These are phyloP conservation scores for Pterocles orientalis DNA, from an alignment of 2,113 vertebrate species.

Conservation along the genomic window DNA sequence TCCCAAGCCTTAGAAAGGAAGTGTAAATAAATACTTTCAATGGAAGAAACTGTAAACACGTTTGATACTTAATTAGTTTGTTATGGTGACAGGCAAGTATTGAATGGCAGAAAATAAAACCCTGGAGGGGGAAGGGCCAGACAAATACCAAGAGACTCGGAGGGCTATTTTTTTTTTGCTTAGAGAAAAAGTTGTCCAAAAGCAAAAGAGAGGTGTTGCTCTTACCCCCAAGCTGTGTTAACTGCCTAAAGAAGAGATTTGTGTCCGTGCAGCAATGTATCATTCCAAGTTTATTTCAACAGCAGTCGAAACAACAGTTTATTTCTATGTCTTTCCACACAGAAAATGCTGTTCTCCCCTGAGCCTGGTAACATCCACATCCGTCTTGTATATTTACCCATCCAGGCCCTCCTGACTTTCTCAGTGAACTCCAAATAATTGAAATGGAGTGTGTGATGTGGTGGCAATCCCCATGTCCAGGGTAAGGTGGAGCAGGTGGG, in stretches of 20 bases:
- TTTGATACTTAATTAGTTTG: not conserved
- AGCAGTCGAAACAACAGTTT: not conserved
- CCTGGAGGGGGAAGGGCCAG: not conserved
- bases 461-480: not conserved
- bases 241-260: not conserved
- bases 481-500: not conserved
- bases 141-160: not conserved
- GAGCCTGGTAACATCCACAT: not conserved
- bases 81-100: not conserved
- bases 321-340: not conserved
- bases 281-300: not conserved
- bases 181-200: not conserved
- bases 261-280: not conserved
- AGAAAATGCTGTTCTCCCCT: not conserved
- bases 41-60: not conserved
- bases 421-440: not conserved
- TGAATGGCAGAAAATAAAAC: not conserved
- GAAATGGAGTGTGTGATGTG: not conserved
- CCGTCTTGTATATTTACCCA: not conserved
- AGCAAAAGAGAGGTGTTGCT: not conserved
- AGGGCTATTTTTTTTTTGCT: not conserved
- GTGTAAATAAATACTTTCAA: not conserved
- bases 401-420: not conserved
- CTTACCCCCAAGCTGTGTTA: not conserved
- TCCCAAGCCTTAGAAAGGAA: not conserved